Evolutionary conservation across 2,113 vertebrate genomes (phyloP).

Genomic region (Todiramphus saurophagus): DNA sequence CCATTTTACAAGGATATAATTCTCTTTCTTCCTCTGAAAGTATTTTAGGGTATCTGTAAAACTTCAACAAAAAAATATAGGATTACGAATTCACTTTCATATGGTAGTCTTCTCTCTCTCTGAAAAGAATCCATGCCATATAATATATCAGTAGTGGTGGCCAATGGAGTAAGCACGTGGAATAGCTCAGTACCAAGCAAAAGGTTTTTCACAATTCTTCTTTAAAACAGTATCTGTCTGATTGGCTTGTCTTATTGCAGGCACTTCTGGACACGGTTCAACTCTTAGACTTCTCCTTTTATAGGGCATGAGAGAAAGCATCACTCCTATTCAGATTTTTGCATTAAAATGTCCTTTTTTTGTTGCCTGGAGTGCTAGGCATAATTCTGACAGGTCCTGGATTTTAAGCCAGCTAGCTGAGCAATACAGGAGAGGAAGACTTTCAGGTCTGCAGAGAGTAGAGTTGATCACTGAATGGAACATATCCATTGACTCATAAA

Average conservation of each 20-base stretch:
- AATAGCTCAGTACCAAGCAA: not conserved
- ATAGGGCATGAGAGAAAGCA: constrained; percentile 1
- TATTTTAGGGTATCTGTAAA: not conserved
- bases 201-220: not conserved
- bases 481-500: not conserved
- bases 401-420: not conserved
- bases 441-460: not conserved
- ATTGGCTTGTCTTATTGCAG: not conserved
- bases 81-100: not conserved
- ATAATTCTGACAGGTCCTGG: not conserved
- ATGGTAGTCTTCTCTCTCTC: not conserved
- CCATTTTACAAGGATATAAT: constrained; percentile 11
- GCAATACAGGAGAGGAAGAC: not conserved
- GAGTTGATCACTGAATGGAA: not conserved
- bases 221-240: not conserved
- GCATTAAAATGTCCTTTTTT: constrained; percentile 1
- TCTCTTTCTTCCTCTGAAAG: not conserved
- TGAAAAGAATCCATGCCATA: not conserved
- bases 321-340: not conserved
- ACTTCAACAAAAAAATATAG: not conserved
- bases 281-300: not conserved
- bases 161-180: not conserved
- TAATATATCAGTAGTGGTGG: not conserved
- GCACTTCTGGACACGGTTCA: not conserved
- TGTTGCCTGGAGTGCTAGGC: not conserved